Conservation (phyloP, 2,797 vertebrate genomes). For the Toxotes lorentzi region DNA sequence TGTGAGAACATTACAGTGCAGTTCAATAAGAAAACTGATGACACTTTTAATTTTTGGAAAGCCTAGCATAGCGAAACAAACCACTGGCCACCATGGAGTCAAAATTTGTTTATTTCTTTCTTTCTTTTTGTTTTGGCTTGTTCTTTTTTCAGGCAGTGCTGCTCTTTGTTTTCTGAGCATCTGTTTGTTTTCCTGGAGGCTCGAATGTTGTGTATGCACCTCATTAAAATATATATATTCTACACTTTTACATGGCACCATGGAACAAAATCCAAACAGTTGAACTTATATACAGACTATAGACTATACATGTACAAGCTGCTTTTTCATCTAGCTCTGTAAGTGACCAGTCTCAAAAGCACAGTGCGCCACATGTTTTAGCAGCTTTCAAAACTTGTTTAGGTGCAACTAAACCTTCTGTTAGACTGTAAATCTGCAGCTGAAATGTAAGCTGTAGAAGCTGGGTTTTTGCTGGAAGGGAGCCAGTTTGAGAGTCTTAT, state of each 20-base stretch:
- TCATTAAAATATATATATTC: background rate
- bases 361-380: background rate
- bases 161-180: slow-evolving; percentile 8
- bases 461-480: background rate
- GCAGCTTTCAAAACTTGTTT: background rate
- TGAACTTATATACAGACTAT: too few relatives aligned
- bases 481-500: slow-evolving; percentile 24
- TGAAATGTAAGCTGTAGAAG: slow-evolving; percentile 24
- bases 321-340: background rate
- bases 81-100: background rate
- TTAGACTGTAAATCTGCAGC: slow-evolving; percentile 12
- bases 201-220: background rate
- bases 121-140: too few relatives aligned
- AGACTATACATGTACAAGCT: background rate
- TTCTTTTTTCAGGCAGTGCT: background rate
- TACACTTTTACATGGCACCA: background rate
- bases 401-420: background rate
- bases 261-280: background rate
- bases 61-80: background rate
- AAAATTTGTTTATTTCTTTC: too few relatives aligned
- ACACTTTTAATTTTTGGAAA: background rate
- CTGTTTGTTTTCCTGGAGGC: background rate
- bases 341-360: background rate
- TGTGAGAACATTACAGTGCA: background rate
- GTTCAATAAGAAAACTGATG: background rate